Evolutionary conservation across 2,888 invertebrate species (phyloP).

Genomic region (Mactromeris polynyma): DNA sequence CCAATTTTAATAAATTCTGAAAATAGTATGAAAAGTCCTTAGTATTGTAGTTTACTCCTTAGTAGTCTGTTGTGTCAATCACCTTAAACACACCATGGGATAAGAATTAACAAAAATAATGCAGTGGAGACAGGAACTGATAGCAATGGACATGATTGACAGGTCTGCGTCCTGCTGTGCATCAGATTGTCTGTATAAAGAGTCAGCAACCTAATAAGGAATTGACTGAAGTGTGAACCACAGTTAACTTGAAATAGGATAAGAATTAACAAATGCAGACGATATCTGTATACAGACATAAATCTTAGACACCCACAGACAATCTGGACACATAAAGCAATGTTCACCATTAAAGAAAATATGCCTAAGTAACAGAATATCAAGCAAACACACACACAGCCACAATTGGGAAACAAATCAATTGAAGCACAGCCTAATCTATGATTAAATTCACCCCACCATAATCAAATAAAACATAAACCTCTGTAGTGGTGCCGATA

Average conservation of each 20-base stretch:
- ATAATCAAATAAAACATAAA: slow-evolving; percentile 12
- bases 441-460: background rate
- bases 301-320: background rate
- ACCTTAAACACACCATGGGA: too few species aligned
- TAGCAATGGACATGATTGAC: too few species aligned
- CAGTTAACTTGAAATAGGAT: background rate
- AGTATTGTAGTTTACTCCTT: too few species aligned
- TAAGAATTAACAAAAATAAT: too few species aligned
- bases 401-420: background rate
- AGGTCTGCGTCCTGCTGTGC: background rate
- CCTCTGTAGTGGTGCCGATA: background rate
- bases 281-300: background rate
- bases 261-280: background rate
- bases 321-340: background rate
- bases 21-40: too few species aligned
- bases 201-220: background rate
- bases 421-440: background rate
- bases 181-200: background rate
- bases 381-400: background rate
- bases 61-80: too few species aligned
- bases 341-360: background rate
- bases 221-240: background rate
- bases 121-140: too few species aligned
- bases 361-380: background rate
- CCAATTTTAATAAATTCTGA: too few species aligned